Conservation (phyloP, 2,113 vertebrate genomes). For the Perccottus glenii region DNA sequence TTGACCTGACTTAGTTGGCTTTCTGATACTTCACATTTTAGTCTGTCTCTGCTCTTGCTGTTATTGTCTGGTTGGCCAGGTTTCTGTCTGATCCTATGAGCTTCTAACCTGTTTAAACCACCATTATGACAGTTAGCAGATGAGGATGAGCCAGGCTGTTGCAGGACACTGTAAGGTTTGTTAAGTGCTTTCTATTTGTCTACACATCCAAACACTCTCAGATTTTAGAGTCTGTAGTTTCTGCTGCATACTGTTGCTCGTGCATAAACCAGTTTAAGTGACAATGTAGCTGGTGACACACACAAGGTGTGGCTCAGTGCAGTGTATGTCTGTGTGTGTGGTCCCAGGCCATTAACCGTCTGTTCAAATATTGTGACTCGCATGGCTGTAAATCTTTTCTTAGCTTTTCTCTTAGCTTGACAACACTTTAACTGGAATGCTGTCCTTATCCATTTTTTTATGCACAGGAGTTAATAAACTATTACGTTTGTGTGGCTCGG, state of each 20-base stretch:
- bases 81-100: not conserved
- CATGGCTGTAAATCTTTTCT: not conserved
- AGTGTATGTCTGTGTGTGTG: slow-evolving; percentile 29
- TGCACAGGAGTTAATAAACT: no score
- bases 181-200: slow-evolving; percentile 52
- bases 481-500: no score
- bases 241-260: slow-evolving; percentile 22
- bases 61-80: not conserved
- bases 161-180: slow-evolving; percentile 44
- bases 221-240: slow-evolving; percentile 38
- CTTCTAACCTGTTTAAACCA: not conserved
- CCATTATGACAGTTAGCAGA: not conserved
- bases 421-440: no score
- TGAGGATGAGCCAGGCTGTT: not conserved
- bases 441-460: no score
- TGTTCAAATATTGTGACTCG: slow-evolving; percentile 21
- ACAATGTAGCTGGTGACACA: slow-evolving; percentile 38
- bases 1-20: not conserved
- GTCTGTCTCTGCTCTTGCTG: not conserved
- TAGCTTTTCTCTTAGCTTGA: not conserved
- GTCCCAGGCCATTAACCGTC: slow-evolving; percentile 26
- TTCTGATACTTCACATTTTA: not conserved
- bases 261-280: slow-evolving; percentile 56
- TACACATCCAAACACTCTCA: slow-evolving; percentile 19
- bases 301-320: slow-evolving; percentile 7